phyloP scores from a whole-genome alignment of 2,888 invertebrate genomes.

The Pimpla rufipes region DNA sequence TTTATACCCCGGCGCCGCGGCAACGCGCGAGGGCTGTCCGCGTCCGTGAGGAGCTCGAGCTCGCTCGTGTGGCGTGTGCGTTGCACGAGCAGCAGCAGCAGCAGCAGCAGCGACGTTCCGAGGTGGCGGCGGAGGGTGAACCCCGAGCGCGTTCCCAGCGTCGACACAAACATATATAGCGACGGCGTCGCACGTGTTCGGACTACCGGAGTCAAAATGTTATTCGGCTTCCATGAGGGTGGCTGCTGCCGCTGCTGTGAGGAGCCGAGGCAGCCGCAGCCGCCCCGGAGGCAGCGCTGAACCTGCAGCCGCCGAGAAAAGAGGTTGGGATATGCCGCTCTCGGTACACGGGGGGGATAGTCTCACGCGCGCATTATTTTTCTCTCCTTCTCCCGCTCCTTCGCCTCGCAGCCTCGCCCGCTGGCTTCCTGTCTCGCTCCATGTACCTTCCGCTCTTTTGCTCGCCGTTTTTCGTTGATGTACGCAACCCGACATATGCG shows the following conservation, averaged over 20 bases:
- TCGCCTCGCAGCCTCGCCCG: conserved; percentile 23
- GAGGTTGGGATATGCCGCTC: conserved; percentile 33
- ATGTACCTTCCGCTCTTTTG: conserved; percentile 33
- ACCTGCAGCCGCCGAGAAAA: conserved; percentile 48
- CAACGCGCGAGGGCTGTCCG: not conserved
- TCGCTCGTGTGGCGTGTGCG: conserved; percentile 5
- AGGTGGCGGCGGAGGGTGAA: conserved; percentile 43
- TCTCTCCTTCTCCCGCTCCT: conserved; percentile 51
- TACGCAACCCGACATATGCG: conserved; percentile 14
- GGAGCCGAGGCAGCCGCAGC: conserved; percentile 55
- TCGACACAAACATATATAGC: conserved; percentile 68
- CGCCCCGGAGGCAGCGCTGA: conserved; percentile 18
- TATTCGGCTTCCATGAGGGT: conserved; percentile 69
- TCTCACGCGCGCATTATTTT: conserved; percentile 63
- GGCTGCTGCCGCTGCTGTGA: too few relatives aligned
- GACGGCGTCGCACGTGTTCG: conserved; percentile 73
- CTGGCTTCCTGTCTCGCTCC: conserved; percentile 2
- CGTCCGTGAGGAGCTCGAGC: not conserved
- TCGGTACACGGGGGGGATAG: conserved; percentile 7
- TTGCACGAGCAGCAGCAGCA: conserved; percentile 24
- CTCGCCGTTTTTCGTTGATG: conserved; percentile 12
- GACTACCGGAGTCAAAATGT: conserved; percentile 72
- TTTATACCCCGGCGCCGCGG: conserved; percentile 56
- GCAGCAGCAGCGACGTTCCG: conserved; percentile 2
- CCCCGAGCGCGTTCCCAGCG: conserved; percentile 58